Evolutionary conservation across 23 tunicate genomes (phyloP), one percentile per base, ranked within the genome.

Genomic region (Ciona savignyi): DNA sequence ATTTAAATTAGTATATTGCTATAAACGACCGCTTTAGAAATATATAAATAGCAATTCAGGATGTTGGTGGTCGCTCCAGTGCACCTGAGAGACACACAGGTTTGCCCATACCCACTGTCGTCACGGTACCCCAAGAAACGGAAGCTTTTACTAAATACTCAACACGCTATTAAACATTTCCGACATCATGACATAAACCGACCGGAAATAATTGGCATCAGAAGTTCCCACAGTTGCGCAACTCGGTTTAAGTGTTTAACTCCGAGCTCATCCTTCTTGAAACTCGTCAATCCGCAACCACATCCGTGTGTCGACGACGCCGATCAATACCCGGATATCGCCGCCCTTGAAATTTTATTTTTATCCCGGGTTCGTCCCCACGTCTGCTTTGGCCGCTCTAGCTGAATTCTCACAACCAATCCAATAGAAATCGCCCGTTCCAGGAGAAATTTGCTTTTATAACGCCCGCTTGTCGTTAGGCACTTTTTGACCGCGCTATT

Each of bases 231-330:
- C 56, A 42, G 56, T 42, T 42, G 56, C 11, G 56, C 56, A 42
- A 42, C 56, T 42, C 15, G 11, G 56, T 42, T 42, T 15, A 15
- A 42, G 56, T 42, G 56, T 42, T 42, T 42, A 15, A 42, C 56
- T 42, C 11, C 11, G 56, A 42, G 56, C 56, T 42, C 11, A 42
- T 42, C 56, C 56, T 42, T 42, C 56, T 42, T 42, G 56, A 42
- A 42, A 6, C 56, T 42, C 11, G 11, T 42, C 56, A 15, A 6
- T 42, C 9, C 15, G n/a, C 15, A 15, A 42, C 56, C 56, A 42
- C 56, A 42, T 42, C 56, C 56, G 56, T 15, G 56, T 42, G 56
- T 42, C 56, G 56, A 42, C 56, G 56, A 42, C 56, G 56, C 56
- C 56, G 56, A 42, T 42, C 56, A 42, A 42, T 42, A 42, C 56